These are phyloP conservation scores for Polymixis flavicincta DNA, from an alignment of 2,888 invertebrate genomes.

Conservation along the genomic window DNA sequence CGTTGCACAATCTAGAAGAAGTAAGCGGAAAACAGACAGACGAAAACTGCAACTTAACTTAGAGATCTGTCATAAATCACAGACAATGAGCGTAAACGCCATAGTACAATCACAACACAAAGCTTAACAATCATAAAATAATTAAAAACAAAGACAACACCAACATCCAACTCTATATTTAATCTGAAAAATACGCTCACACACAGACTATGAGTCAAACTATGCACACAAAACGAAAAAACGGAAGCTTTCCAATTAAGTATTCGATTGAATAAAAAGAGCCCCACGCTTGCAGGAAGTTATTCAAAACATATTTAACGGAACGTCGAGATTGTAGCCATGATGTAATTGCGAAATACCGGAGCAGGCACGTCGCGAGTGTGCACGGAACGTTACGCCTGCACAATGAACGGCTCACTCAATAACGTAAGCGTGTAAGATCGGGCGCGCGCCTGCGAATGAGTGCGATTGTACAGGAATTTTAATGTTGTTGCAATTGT, in stretches of 20 bases:
- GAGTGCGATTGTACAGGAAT: constrained; percentile 33
- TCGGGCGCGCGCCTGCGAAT: constrained; percentile 14
- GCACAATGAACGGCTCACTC: constrained; percentile 28
- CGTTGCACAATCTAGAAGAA: too few species aligned
- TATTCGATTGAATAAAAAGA: constrained; percentile 38
- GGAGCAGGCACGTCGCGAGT: constrained; percentile 26
- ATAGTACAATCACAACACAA: not conserved
- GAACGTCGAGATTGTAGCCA: constrained; percentile 50
- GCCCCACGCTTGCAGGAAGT: not conserved
- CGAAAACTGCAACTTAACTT: too few species aligned
- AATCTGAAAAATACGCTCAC: not conserved
- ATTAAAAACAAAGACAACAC: too few species aligned
- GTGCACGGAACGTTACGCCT: constrained; percentile 17
- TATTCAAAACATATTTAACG: constrained; percentile 48
- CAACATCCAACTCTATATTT: constrained; percentile 4
- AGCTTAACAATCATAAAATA: not conserved
- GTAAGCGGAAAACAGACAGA: too few species aligned
- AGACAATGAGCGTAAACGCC: too few species aligned
- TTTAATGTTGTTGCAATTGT: constrained; percentile 38
- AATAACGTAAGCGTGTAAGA: constrained; percentile 9
- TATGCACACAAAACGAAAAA: constrained; percentile 33
- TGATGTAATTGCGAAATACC: constrained; percentile 54
- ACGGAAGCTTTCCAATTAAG: constrained; percentile 45
- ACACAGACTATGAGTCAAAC: not conserved
- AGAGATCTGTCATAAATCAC: not conserved